phyloP scores from a whole-genome alignment of 2,113 vertebrate genomes.

The Mellivora capensis region DNA sequence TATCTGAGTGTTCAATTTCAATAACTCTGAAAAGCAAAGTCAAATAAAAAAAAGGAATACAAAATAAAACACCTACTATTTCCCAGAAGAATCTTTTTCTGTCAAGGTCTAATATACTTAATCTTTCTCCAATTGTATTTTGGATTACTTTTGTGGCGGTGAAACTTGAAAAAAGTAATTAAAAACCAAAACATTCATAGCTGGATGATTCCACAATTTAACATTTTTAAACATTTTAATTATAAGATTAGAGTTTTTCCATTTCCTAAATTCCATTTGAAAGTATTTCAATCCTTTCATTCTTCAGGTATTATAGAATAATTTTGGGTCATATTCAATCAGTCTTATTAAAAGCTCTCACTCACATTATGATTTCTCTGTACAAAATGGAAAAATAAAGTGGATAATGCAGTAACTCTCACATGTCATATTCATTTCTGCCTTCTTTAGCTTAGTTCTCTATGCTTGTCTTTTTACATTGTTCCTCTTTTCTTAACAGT shows the following conservation, averaged over 20 bases:
- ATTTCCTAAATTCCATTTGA: neutral
- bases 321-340: neutral
- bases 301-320: constrained; percentile 24
- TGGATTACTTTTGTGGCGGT: neutral
- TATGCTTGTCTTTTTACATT: neutral
- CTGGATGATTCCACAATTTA: neutral
- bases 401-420: neutral
- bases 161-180: neutral
- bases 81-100: neutral
- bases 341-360: neutral
- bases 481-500: neutral
- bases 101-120: neutral
- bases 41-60: neutral
- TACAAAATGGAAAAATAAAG: neutral
- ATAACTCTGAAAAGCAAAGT: neutral
- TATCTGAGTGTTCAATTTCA: neutral
- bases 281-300: constrained; percentile 40
- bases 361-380: neutral
- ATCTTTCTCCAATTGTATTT: neutral
- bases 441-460: neutral
- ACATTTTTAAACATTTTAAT: constrained; percentile 51
- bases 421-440: neutral
- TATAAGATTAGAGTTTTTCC: constrained; percentile 1
- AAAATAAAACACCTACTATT: neutral
- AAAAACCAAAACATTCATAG: constrained; percentile 2